A percentile compares a stretch with the other conserved stretches of the same genome.
Evolutionary conservation across 2,888 invertebrate genomes (phyloP).

Genomic region (Bruchidius siliquastri): DNA sequence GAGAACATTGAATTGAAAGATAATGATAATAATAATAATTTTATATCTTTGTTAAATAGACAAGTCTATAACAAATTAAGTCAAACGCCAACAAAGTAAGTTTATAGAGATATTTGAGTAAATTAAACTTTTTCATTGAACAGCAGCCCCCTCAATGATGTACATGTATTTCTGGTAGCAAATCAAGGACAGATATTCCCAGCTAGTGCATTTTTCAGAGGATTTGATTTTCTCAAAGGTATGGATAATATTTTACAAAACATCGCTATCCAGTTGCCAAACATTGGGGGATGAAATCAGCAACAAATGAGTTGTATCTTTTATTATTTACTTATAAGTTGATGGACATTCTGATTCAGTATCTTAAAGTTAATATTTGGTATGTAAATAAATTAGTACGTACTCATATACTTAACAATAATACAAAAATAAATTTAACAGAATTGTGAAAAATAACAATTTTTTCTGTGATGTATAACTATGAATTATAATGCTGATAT

Average conservation of each 20-base stretch:
- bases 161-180: conserved; percentile 9
- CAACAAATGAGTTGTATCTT: not conserved
- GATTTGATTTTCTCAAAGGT: conserved; percentile 7
- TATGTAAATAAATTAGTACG: not conserved
- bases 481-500: not conserved
- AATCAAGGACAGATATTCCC: conserved; percentile 10
- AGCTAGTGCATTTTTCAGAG: conserved; percentile 6
- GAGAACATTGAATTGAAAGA: no score
- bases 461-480: not conserved
- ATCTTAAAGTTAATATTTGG: not conserved
- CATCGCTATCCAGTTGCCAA: conserved; percentile 1
- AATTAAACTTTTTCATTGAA: not conserved
- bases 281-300: not conserved
- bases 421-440: not conserved
- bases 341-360: not conserved
- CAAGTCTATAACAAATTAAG: no score
- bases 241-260: conserved; percentile 7
- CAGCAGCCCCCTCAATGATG: conserved; percentile 3
- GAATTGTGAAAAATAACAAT: not conserved
- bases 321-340: not conserved
- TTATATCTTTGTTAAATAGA: no score
- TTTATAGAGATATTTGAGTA: not conserved
- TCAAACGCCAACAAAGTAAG: no score
- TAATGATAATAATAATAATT: no score
- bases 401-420: not conserved